phyloP scores from a whole-genome alignment of 1,140 invertebrate species.

The Ladona fulva region DNA sequence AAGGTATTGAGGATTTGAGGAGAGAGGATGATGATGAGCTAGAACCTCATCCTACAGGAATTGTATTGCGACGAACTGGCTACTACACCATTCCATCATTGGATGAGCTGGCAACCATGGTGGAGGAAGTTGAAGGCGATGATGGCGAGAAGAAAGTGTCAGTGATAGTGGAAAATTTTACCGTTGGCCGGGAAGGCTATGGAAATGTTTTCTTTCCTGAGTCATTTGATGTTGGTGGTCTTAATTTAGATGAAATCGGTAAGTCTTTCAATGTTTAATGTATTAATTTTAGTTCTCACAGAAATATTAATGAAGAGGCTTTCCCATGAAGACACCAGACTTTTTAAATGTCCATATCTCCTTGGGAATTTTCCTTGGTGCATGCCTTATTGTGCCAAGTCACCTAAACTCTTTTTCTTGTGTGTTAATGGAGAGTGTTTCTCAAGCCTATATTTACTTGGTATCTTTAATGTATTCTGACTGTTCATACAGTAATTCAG shows the following conservation, averaged over 20 bases:
- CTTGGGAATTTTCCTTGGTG: too few species aligned
- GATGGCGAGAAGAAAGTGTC: constrained; percentile 47
- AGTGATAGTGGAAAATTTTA: constrained; percentile 84
- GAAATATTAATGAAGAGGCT: too few species aligned
- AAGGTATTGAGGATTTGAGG: background rate
- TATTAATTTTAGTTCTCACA: too few species aligned
- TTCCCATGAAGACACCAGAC: too few species aligned
- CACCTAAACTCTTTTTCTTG: too few species aligned
- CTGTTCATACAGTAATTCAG: too few species aligned
- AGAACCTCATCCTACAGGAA: constrained; percentile 38
- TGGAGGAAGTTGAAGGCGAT: constrained; percentile 36
- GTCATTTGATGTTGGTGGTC: constrained; percentile 73
- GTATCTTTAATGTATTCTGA: too few species aligned
- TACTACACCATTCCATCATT: constrained; percentile 81
- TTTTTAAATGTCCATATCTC: too few species aligned
- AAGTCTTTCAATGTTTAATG: constrained; percentile 22
- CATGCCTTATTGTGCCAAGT: too few species aligned
- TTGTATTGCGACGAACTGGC: constrained; percentile 48
- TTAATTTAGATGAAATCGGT: constrained; percentile 85
- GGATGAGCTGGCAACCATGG: constrained; percentile 56
- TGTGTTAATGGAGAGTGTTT: too few species aligned
- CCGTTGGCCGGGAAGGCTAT: constrained; percentile 80
- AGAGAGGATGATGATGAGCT: background rate
- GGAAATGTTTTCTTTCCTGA: constrained; percentile 87
- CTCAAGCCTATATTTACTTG: too few species aligned